Base-by-base conservation (phyloP, 2,797 vertebrate genomes). In the Antrozous pallidus region DNA sequence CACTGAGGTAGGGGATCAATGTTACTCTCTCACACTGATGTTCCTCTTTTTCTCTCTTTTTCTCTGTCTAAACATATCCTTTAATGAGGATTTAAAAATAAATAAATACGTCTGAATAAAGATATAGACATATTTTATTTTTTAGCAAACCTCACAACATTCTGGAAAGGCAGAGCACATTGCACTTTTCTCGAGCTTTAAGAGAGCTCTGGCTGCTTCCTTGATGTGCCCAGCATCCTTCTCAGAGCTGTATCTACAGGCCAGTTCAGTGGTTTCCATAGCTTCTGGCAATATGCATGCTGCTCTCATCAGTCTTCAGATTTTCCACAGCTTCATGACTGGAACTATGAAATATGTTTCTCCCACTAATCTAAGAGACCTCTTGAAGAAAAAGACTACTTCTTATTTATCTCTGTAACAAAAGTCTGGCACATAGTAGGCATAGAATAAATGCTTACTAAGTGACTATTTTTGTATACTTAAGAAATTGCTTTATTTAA, bases 401-500 rank as follows among this genome's bases (percentile, higher is more conserved):
- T 75, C 26, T n/a, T 84, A 71, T 65, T 87, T 74, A 61, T 75
- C 18, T 84, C 45, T 82, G 14, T 74, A 69, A 56, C 63, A 63
- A 95, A 31, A 83, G 33, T 8, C 13, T 42, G 36, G 73, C 17
- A 82, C 33, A 61, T 16, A 74, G 74, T 13, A 80, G 71, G 9
- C 71, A 69, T 31, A 8, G 22, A 74, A 77, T 24, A n/a, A 36
- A 70, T 78, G 38, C 17, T 85, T 74, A 77, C 11, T 63, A 84
- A 22, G 74, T 84, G 42, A 89, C 54, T 28, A 82, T 77, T 42
- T 71, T 91, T 85, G 12, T 54, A 40, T 33, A 24, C 22, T 63
- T 10, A 92, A 85, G 42, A 88, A 86, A 75, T 16, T 16, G 61
- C 20, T 87, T 79, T 45, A 83, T 69, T 81, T 81, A 88, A 92